These are phyloP conservation scores for Cheirogaleus medius DNA, from an alignment of 2,113 vertebrate species.

Conservation along the genomic window DNA sequence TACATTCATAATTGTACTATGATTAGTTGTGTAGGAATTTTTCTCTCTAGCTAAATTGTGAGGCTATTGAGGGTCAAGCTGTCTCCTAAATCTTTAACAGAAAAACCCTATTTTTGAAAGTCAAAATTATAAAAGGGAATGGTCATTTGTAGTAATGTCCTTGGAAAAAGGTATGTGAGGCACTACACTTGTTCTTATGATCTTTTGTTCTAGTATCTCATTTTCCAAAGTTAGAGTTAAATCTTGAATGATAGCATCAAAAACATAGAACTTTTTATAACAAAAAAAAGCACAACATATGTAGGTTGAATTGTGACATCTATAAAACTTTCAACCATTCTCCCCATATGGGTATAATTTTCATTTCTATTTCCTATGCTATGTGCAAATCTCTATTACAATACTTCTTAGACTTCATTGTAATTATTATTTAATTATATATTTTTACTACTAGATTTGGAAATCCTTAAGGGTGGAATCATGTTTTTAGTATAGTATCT, in stretches of 20 bases:
- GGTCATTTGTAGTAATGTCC: neutral
- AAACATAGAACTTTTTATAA: neutral
- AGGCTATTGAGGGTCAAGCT: neutral
- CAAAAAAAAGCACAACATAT: neutral
- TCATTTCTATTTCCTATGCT: neutral
- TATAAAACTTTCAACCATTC: neutral
- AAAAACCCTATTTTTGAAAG: neutral
- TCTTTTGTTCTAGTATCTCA: neutral
- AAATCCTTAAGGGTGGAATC: neutral
- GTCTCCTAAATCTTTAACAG: neutral
- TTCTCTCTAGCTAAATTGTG: neutral
- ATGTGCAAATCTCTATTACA: neutral
- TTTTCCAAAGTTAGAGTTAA: constrained; percentile 4
- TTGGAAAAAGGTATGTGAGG: neutral
- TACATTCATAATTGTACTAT: constrained; percentile 2
- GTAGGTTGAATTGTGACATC: neutral
- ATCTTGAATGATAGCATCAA: neutral
- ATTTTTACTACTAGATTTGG: neutral
- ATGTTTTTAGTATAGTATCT: constrained; percentile 9
- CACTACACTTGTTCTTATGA: neutral
- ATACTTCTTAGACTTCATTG: neutral
- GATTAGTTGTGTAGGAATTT: neutral
- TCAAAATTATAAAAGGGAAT: constrained; percentile 21
- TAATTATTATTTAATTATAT: neutral
- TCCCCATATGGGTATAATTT: neutral